A percentile compares a stretch with the other conserved stretches of the same genome.
Evolutionary conservation across 1,140 invertebrate genomes (phyloP).

Genomic region (Caligus rogercresseyi): DNA sequence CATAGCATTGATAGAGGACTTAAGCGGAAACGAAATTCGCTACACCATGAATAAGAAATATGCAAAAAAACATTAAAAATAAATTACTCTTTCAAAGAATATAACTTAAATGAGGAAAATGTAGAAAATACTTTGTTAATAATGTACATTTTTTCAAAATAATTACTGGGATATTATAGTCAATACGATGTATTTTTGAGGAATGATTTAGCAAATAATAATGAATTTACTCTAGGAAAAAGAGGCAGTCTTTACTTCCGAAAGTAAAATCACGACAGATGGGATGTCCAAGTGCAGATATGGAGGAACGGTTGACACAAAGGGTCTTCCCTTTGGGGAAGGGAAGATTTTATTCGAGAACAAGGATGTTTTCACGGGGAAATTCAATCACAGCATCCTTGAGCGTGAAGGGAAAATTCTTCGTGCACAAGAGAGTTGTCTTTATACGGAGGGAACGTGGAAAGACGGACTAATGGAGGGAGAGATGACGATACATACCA

Average conservation of each 20-base stretch:
- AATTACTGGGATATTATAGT: too few species aligned
- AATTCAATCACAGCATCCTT: neutral
- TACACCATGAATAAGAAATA: too few species aligned
- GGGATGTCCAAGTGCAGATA: conserved; percentile 1
- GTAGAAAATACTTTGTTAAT: too few species aligned
- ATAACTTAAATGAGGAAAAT: too few species aligned
- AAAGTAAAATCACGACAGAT: conserved; percentile 3
- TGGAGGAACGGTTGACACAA: conserved; percentile 2
- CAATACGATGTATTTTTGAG: too few species aligned
- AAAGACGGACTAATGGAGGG: conserved; percentile 12
- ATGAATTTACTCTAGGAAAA: neutral
- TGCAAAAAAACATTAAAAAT: too few species aligned
- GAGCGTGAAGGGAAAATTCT: conserved; percentile 8
- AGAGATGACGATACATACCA: conserved; percentile 9
- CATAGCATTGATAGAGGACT: too few species aligned
- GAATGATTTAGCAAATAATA: too few species aligned
- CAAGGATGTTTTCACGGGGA: neutral
- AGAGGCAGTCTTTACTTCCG: neutral
- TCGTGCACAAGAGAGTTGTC: neutral
- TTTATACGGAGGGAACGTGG: conserved; percentile 3
- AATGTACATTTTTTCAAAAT: too few species aligned
- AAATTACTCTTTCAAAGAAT: too few species aligned
- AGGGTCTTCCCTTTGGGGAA: conserved; percentile 1
- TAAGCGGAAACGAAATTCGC: too few species aligned
- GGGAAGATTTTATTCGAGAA: conserved; percentile 2